Percentiles rank a stretch among this genome's conserved stretches.
Conservation (phyloP, 1,140 invertebrate species). For the Ips nitidus region DNA sequence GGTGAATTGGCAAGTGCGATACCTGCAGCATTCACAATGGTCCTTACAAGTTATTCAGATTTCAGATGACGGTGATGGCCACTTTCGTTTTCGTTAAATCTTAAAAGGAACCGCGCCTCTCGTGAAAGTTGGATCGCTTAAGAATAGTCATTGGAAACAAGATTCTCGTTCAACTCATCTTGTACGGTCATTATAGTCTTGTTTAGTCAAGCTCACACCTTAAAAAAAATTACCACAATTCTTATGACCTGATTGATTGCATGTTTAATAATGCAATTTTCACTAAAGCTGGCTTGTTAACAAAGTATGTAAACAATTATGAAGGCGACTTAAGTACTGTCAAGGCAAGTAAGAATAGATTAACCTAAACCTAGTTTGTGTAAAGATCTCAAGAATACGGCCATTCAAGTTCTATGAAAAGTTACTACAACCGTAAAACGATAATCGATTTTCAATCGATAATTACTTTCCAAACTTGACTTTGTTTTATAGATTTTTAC, state of each 20-base stretch:
- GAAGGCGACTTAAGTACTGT: background rate
- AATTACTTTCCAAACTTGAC: no score
- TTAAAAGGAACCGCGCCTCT: conserved; percentile 17
- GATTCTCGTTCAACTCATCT: background rate
- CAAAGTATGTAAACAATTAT: background rate
- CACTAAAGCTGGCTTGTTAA: background rate
- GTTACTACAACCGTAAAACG: no score
- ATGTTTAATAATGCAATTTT: no score
- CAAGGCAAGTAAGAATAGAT: background rate
- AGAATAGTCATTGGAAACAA: conserved; percentile 1
- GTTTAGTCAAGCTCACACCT: background rate
- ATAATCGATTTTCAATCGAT: no score
- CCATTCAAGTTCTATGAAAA: background rate
- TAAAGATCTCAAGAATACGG: background rate
- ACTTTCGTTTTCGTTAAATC: conserved; percentile 19
- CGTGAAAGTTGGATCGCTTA: conserved; percentile 14
- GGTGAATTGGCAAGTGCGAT: conserved; percentile 6
- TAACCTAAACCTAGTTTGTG: background rate
- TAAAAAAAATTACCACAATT: no score
- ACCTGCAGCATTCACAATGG: conserved; percentile 10
- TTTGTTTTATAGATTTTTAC: no score
- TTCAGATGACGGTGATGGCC: conserved; percentile 11
- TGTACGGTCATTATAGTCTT: background rate
- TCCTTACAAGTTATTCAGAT: conserved; percentile 2
- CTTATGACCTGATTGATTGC: no score